Conservation (phyloP, 2,888 invertebrate genomes). For the Sarcophaga caerulescens region DNA sequence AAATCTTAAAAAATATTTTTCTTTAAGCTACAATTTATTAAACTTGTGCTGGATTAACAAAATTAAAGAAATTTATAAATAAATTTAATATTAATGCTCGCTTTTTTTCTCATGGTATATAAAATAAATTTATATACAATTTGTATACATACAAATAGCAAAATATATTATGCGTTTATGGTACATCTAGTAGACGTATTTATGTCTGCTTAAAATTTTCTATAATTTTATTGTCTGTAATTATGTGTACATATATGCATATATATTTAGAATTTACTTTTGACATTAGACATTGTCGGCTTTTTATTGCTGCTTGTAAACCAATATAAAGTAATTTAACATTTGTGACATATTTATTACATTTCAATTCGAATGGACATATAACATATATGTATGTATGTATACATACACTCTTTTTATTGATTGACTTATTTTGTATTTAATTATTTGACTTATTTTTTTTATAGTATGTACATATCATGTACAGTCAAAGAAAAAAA, state of each 20-base stretch:
- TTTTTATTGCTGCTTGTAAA: slow-evolving; percentile 37
- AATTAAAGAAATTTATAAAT: too few relatives aligned
- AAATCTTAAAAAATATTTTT: too few relatives aligned
- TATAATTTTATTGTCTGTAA: slow-evolving; percentile 39
- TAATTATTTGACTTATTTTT: neutral
- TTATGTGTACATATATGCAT: slow-evolving; percentile 8
- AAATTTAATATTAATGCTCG: too few relatives aligned
- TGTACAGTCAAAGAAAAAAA: neutral
- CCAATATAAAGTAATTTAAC: slow-evolving; percentile 45
- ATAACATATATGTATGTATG: too few relatives aligned
- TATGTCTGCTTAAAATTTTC: neutral
- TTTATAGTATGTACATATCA: neutral
- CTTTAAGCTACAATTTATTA: too few relatives aligned
- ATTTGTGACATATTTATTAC: slow-evolving; percentile 28
- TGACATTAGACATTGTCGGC: slow-evolving; percentile 35
- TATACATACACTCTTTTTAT: too few relatives aligned
- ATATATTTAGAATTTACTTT: slow-evolving; percentile 29
- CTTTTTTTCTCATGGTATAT: too few relatives aligned
- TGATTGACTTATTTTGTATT: neutral
- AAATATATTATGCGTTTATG: too few relatives aligned
- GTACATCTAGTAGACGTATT: neutral
- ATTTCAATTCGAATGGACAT: neutral
- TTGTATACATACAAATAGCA: too few relatives aligned
- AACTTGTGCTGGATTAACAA: too few relatives aligned
- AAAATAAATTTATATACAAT: too few relatives aligned